Percentiles rank a stretch among this genome's conserved stretches.
These are phyloP conservation scores for Suncus etruscus DNA, from an alignment of 2,113 vertebrate species.

Conservation along the genomic window DNA sequence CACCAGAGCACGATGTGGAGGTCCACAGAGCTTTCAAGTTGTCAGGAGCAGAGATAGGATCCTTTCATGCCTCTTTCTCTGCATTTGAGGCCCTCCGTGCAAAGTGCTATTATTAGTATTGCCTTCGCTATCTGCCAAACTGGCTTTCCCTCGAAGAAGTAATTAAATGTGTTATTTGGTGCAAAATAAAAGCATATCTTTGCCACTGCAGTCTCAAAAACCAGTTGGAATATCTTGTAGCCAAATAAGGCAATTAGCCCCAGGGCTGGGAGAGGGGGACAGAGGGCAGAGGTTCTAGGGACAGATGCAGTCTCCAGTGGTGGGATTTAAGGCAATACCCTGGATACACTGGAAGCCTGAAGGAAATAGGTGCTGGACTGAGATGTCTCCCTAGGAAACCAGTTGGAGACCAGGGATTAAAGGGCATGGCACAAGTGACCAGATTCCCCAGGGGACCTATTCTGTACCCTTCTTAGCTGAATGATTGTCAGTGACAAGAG, in stretches of 20 bases:
- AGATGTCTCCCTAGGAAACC: neutral
- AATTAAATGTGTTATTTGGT: slow-evolving; percentile 74
- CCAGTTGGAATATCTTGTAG: neutral
- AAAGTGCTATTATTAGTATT: slow-evolving; percentile 74
- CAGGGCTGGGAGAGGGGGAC: neutral
- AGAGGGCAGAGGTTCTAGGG: neutral
- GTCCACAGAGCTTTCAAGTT: slow-evolving; percentile 70
- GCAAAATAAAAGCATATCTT: slow-evolving; percentile 62
- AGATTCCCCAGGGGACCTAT: neutral
- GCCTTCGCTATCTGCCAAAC: slow-evolving; percentile 50
- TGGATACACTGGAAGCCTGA: neutral
- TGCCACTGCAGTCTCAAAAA: slow-evolving; percentile 24
- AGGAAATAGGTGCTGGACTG: neutral
- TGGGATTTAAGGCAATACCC: neutral
- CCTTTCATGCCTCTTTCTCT: slow-evolving; percentile 42
- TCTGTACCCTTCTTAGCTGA: neutral
- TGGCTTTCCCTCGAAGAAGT: slow-evolving; percentile 61
- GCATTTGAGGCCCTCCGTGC: neutral
- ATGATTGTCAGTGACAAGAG: neutral
- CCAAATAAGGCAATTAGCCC: neutral
- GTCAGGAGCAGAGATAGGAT: slow-evolving; percentile 36
- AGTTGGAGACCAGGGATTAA: neutral
- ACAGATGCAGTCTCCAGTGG: neutral
- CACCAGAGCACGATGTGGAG: slow-evolving; percentile 60
- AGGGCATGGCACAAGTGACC: neutral